Percentiles rank a stretch among this genome's conserved stretches.
Evolutionary conservation across 1,140 invertebrate species (phyloP).

Genomic region (Ooceraea biroi): DNA sequence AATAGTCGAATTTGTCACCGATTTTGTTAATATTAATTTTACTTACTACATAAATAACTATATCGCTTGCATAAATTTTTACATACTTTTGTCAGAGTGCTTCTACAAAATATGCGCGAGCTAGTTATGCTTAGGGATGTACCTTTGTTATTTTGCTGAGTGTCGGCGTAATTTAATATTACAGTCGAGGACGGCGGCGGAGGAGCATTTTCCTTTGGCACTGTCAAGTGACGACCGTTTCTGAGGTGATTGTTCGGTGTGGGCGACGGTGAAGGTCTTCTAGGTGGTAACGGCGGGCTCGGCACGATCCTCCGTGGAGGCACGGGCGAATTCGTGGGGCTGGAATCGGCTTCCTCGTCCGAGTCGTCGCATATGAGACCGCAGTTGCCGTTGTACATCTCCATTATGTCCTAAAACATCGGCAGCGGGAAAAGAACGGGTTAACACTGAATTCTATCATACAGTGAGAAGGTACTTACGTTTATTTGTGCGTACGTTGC

Average conservation of each 20-base stretch:
- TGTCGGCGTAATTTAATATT: conserved; percentile 78
- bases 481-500: neutral
- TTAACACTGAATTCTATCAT: conserved; percentile 5
- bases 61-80: neutral
- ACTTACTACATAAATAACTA: neutral
- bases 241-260: conserved; percentile 79
- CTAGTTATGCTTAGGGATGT: conserved; percentile 2
- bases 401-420: conserved; percentile 85
- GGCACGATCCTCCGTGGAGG: conserved; percentile 83
- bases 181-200: conserved; percentile 80
- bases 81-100: neutral
- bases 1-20: no score
- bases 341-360: conserved; percentile 84
- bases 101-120: neutral
- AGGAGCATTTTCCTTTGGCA: conserved; percentile 87
- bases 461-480: neutral
- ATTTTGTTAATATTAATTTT: no score
- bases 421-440: neutral
- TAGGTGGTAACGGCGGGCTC: conserved; percentile 89
- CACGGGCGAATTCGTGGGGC: conserved; percentile 86
- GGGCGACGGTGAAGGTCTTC: conserved; percentile 88
- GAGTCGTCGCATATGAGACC: conserved; percentile 83
- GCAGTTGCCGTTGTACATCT: conserved; percentile 83
- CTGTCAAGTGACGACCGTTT: conserved; percentile 83
- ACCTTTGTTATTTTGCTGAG: conserved; percentile 83